Base-by-base conservation (phyloP, 2,888 invertebrate genomes). In the Mylabris sibirica region DNA sequence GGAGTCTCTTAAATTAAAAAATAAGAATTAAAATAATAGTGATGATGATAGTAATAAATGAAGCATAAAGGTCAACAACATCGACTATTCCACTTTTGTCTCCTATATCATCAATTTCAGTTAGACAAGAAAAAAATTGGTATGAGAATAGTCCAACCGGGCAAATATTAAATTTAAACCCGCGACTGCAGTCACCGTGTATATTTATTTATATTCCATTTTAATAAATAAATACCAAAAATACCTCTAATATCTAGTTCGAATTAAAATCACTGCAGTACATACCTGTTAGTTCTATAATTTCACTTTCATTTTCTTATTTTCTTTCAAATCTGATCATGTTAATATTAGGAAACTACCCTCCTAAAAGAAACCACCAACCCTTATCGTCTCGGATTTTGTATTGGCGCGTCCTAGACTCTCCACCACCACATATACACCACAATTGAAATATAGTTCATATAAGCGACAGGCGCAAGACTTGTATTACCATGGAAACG, bases 401-500 rank as follows among this genome's bases (percentile, higher is more conserved):
- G 44, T 44, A 44, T 44, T 44, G 44, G 44, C 44, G 44, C 44
- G 44, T 17, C 44, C 44, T 44, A 6, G 5, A 44, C 44, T 44
- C n/a, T 44, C 44, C 8, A 44, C 44, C 44, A 44, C 44, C 17
- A 44, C 44, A 44, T 6, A 44, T 44, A 44, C 44, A 44, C n/a
- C 6, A 6, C 6, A 8, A 44, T n/a, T 6, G n/a, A 44, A 44
- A n/a, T 44, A 1, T 17, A 4, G 44, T 44, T 30, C 44, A 17
- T 44, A 44, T 44, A 44, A n/a, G 17, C 17, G 67, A 12, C 34
- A 57, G 14, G 63, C 65, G 44, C 60, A 59, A 59, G 63, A 30
- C 30, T 35, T 20, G 11, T 20, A 64, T 72, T 59, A 38, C 64
- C 68, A 72, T 72, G 65, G 66, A 49, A 66, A 72, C 69, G 60